Evolutionary conservation across 2,113 vertebrate species (phyloP).

Genomic region (Gavia stellata): DNA sequence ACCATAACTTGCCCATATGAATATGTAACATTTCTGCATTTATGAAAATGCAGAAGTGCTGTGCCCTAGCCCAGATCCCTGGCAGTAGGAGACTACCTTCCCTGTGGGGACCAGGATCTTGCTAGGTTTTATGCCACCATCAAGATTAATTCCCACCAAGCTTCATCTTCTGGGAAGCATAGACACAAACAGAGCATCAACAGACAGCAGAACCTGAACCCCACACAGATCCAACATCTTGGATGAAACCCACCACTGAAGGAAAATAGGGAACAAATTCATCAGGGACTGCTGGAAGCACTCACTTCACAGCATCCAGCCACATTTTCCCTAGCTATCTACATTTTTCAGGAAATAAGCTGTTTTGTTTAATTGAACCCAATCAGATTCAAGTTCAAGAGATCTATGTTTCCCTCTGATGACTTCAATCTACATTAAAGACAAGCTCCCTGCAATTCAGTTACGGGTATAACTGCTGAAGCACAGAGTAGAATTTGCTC

Average conservation of each 20-base stretch:
- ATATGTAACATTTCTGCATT: not conserved
- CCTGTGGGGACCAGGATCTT: not conserved
- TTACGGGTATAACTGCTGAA: not conserved
- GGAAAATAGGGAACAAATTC: not conserved
- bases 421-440: not conserved
- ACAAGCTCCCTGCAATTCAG: not conserved
- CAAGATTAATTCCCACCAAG: not conserved
- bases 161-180: not conserved
- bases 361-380: not conserved
- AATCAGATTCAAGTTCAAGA: not conserved
- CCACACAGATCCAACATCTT: not conserved
- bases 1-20: slow-evolving; percentile 46
- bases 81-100: not conserved
- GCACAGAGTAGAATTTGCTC: not conserved
- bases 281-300: rapidly evolving
- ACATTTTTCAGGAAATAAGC: not conserved
- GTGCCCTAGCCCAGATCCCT: not conserved
- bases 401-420: not conserved
- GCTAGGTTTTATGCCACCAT: not conserved
- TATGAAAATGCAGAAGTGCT: not conserved
- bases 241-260: not conserved
- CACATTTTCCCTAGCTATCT: not conserved
- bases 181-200: not conserved
- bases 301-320: not conserved
- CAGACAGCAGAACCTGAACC: not conserved